phyloP scores from a whole-genome alignment of 2,888 invertebrate genomes.

The Thysanoteuthis rhombus region DNA sequence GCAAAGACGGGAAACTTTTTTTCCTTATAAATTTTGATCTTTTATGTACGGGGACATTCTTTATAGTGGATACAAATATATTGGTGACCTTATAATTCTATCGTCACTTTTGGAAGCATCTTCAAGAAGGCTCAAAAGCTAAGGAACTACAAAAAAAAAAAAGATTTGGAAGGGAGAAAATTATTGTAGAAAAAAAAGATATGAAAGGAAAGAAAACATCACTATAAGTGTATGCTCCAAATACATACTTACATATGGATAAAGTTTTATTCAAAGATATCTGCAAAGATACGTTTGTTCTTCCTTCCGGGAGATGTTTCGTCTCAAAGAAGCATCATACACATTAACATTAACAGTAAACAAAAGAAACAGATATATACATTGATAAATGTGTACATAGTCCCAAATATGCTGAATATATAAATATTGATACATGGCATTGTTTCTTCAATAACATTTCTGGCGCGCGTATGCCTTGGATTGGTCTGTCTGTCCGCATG shows the following conservation, averaged over 20 bases:
- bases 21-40: background rate
- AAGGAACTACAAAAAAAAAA: background rate
- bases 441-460: background rate
- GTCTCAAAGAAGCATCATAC: background rate
- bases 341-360: background rate
- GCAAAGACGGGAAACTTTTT: no score
- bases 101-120: background rate
- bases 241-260: background rate
- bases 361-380: background rate
- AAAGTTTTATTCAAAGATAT: background rate
- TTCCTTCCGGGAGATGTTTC: no score
- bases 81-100: background rate
- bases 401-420: background rate
- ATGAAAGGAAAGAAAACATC: background rate
- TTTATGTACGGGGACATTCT: background rate
- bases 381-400: background rate
- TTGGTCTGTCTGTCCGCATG: background rate
- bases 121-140: background rate
- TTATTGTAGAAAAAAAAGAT: background rate
- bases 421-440: background rate
- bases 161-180: no score
- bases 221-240: background rate
- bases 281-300: no score
- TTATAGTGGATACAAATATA: no score
- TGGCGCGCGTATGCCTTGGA: background rate